These are phyloP conservation scores for Isoperla grammatica DNA, from an alignment of 2,888 invertebrate species.

Conservation along the genomic window DNA sequence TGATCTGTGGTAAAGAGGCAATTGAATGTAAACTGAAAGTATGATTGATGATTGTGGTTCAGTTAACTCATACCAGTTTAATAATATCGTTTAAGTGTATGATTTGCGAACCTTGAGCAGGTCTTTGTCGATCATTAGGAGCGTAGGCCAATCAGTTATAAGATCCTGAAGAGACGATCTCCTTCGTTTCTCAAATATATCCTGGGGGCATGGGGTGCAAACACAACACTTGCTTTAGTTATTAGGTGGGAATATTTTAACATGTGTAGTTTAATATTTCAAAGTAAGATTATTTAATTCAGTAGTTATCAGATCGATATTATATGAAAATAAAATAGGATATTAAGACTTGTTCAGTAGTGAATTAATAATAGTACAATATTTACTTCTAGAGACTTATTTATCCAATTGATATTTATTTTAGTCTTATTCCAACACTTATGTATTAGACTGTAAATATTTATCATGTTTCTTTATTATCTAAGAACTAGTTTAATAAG, in stretches of 20 bases:
- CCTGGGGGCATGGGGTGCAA: conserved; percentile 51
- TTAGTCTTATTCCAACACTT: too few relatives aligned
- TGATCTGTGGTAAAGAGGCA: background rate
- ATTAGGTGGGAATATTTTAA: background rate
- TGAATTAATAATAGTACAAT: too few relatives aligned
- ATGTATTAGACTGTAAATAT: too few relatives aligned
- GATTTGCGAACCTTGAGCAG: conserved; percentile 55
- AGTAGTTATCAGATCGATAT: too few relatives aligned
- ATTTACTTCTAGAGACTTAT: too few relatives aligned
- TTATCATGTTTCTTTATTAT: too few relatives aligned
- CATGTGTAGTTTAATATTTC: conserved; percentile 2
- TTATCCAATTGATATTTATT: too few relatives aligned
- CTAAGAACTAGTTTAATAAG: background rate
- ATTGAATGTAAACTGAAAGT: conserved; percentile 7
- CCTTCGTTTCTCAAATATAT: conserved; percentile 61
- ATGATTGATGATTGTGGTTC: background rate
- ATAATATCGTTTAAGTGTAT: conserved; percentile 28
- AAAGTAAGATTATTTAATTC: background rate
- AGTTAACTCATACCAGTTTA: conserved; percentile 12
- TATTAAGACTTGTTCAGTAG: too few relatives aligned
- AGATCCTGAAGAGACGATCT: conserved; percentile 63
- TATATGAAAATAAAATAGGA: too few relatives aligned
- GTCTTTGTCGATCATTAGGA: conserved; percentile 58
- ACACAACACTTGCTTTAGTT: conserved; percentile 12
- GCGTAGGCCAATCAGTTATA: conserved; percentile 73